phyloP scores from a whole-genome alignment of 2,888 invertebrate species.

The Stenchaetothrips biformis region DNA sequence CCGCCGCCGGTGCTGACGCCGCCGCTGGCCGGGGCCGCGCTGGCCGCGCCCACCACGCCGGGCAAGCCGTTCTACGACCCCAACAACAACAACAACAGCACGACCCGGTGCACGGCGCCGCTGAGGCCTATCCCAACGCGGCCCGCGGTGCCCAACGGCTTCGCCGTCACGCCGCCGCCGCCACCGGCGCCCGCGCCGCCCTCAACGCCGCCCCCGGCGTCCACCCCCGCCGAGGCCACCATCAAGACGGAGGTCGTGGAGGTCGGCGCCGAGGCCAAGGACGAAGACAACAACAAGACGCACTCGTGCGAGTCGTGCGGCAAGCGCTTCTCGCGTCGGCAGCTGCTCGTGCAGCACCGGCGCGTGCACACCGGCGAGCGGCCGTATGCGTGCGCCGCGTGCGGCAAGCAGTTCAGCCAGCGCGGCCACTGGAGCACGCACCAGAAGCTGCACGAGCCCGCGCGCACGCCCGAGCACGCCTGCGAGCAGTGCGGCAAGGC shows the following conservation, averaged over 20 bases:
- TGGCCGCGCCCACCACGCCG: slow-evolving; percentile 26
- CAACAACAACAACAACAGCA: slow-evolving; percentile 42
- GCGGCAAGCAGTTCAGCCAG: slow-evolving; percentile 37
- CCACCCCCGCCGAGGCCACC: not conserved
- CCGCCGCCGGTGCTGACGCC: slow-evolving; percentile 29
- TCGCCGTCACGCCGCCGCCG: not conserved
- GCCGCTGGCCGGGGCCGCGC: slow-evolving; percentile 25
- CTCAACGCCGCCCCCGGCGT: not conserved
- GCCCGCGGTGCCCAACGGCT: not conserved
- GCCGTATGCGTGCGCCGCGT: slow-evolving; percentile 37
- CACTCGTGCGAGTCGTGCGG: slow-evolving; percentile 36
- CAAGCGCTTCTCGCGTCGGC: slow-evolving; percentile 34
- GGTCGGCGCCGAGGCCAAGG: slow-evolving; percentile 31
- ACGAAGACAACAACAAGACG: slow-evolving; percentile 24
- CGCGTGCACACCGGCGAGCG: slow-evolving; percentile 32
- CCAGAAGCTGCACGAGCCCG: slow-evolving; percentile 38
- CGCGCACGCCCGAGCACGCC: slow-evolving; percentile 40
- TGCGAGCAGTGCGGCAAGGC: slow-evolving; percentile 46
- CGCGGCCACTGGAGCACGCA: slow-evolving; percentile 39
- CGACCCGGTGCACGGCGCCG: slow-evolving; percentile 20
- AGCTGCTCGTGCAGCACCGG: slow-evolving; percentile 35
- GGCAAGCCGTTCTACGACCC: slow-evolving; percentile 38
- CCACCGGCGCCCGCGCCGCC: not conserved
- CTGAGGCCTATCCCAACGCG: not conserved
- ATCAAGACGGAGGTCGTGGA: not conserved